Conservation (phyloP, 2,888 invertebrate species). For the Timandra comae region DNA sequence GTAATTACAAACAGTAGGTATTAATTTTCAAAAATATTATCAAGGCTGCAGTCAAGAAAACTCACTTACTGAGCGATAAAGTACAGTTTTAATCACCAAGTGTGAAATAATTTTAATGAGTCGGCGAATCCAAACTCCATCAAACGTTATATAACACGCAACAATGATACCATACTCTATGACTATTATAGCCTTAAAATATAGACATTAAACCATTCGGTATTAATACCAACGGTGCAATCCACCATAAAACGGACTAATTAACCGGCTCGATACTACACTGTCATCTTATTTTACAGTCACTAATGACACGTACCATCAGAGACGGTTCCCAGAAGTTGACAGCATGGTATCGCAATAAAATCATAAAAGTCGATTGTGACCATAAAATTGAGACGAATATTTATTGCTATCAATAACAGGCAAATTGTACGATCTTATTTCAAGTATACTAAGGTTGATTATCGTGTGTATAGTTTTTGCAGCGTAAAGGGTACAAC, state of each 20-base stretch:
- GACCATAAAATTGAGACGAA: slow-evolving; percentile 49
- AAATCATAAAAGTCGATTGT: slow-evolving; percentile 68
- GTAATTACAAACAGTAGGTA: no score
- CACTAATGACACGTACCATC: slow-evolving; percentile 58
- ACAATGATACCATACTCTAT: slow-evolving; percentile 1
- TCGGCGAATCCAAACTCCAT: no score
- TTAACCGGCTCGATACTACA: slow-evolving; percentile 59
- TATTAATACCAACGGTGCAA: slow-evolving; percentile 19
- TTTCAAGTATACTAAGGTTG: background rate
- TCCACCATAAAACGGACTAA: slow-evolving; percentile 45
- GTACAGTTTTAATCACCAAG: no score
- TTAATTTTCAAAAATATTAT: no score
- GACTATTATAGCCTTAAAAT: slow-evolving; percentile 18
- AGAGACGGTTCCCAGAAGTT: slow-evolving; percentile 62
- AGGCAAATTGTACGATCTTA: background rate
- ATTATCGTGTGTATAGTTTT: background rate
- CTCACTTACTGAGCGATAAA: no score
- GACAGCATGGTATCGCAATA: slow-evolving; percentile 54
- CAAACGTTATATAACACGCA: no score
- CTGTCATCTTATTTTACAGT: slow-evolving; percentile 64
- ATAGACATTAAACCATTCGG: slow-evolving; percentile 22
- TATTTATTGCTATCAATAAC: slow-evolving; percentile 26
- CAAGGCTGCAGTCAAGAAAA: no score
- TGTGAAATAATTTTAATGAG: no score
- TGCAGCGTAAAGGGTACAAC: slow-evolving; percentile 29